Conservation (phyloP, 2,888 invertebrate genomes). For the Lingula anatina region DNA sequence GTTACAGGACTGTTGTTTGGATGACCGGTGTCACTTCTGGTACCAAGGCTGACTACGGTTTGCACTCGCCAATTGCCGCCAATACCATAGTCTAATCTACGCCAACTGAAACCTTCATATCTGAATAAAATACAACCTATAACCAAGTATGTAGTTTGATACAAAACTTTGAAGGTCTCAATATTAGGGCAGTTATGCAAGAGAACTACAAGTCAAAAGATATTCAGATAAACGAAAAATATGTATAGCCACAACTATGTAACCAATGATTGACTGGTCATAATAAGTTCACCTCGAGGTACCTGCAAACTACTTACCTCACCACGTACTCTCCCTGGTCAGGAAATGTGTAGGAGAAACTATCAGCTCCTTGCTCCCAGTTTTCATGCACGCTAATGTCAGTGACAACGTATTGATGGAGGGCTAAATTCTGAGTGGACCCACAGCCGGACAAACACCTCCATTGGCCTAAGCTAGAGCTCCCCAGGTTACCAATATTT, state of each 20-base stretch:
- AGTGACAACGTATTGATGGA: not conserved
- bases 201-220: too few species aligned
- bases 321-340: too few species aligned
- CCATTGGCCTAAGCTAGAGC: not conserved
- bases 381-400: not conserved
- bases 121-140: slow-evolving; percentile 9
- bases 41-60: slow-evolving; percentile 15
- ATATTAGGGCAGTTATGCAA: too few species aligned
- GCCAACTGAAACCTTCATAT: slow-evolving; percentile 13
- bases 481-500: not conserved
- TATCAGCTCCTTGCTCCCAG: not conserved
- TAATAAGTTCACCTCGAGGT: too few species aligned
- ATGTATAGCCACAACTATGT: too few species aligned
- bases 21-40: slow-evolving; percentile 16
- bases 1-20: slow-evolving; percentile 20
- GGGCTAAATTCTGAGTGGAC: not conserved
- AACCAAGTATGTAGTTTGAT: too few species aligned
- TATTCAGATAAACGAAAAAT: too few species aligned
- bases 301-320: too few species aligned
- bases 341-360: not conserved
- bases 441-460: not conserved
- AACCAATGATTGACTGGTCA: too few species aligned
- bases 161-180: too few species aligned
- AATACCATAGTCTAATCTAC: slow-evolving; percentile 7
- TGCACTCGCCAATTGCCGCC: slow-evolving; percentile 14